Conservation (phyloP, 1,140 invertebrate genomes). For the Lineus longissimus region DNA sequence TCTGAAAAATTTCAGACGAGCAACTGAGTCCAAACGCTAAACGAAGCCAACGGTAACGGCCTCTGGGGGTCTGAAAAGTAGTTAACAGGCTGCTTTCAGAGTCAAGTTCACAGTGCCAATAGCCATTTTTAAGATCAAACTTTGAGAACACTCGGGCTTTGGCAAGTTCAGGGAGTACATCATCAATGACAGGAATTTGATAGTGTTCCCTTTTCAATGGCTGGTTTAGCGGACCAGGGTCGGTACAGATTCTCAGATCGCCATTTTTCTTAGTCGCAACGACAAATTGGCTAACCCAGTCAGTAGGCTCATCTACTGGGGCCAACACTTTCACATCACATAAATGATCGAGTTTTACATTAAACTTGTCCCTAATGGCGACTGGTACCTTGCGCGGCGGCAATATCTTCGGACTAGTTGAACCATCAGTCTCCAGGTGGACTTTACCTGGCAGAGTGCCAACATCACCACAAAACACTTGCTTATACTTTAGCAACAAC, state of each 20-base stretch:
- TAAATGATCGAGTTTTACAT: neutral
- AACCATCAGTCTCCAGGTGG: neutral
- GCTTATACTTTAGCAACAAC: neutral
- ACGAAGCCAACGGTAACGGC: constrained; percentile 23
- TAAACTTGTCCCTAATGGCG: neutral
- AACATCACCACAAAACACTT: neutral
- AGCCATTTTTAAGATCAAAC: constrained; percentile 54
- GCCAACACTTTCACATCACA: neutral
- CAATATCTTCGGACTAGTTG: neutral
- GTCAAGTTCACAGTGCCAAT: constrained; percentile 28
- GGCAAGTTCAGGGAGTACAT: neutral
- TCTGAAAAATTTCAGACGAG: constrained; percentile 26
- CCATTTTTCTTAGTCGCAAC: neutral
- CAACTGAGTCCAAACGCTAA: constrained; percentile 26
- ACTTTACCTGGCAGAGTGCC: neutral
- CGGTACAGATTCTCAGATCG: neutral
- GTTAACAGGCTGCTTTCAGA: constrained; percentile 13
- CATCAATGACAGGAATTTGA: neutral
- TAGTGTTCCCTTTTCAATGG: constrained; percentile 4
- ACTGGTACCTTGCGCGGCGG: neutral
- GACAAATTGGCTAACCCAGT: constrained; percentile 7
- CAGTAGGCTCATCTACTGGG: constrained; percentile 10
- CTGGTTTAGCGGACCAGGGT: neutral
- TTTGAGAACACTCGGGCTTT: constrained; percentile 1
- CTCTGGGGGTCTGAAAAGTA: constrained; percentile 25